Conservation (phyloP, 2,113 vertebrate genomes). For the Meleagris gallopavo region DNA sequence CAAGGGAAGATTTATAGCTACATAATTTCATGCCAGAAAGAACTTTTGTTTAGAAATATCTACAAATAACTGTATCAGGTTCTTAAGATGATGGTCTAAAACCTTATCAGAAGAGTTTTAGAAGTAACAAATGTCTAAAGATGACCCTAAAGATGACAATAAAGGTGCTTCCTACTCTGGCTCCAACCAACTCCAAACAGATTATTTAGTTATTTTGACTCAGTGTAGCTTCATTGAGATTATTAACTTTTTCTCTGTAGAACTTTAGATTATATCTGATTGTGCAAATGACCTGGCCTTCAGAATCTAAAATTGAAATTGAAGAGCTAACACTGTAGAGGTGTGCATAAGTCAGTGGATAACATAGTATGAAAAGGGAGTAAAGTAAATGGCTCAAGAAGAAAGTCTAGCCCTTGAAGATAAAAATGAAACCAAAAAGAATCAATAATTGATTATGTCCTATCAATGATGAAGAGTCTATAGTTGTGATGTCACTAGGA, state of each 20-base stretch:
- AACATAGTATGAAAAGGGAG: not conserved
- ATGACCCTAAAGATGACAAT: not conserved
- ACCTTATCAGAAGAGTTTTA: not conserved
- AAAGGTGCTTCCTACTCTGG: not conserved
- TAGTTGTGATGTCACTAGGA: not conserved
- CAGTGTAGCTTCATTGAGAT: not conserved
- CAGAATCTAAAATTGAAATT: not conserved
- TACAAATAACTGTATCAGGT: not conserved
- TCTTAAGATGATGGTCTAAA: not conserved
- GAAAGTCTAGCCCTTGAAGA: not conserved
- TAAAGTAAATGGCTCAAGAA: not conserved
- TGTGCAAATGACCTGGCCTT: not conserved
- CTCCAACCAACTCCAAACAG: not conserved
- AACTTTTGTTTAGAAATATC: not conserved
- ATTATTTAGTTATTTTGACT: not conserved
- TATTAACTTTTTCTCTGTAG: not conserved
- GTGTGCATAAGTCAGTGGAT: rapidly evolving
- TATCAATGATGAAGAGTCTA: not conserved
- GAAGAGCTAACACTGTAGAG: not conserved
- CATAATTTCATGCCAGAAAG: not conserved
- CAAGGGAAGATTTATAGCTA: not conserved
- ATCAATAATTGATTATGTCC: not conserved
- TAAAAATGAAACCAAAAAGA: not conserved
- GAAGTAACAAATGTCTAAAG: not conserved
- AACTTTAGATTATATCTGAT: not conserved